Base-by-base conservation (phyloP, 2,888 invertebrate genomes). In the Rotaria sp. region DNA sequence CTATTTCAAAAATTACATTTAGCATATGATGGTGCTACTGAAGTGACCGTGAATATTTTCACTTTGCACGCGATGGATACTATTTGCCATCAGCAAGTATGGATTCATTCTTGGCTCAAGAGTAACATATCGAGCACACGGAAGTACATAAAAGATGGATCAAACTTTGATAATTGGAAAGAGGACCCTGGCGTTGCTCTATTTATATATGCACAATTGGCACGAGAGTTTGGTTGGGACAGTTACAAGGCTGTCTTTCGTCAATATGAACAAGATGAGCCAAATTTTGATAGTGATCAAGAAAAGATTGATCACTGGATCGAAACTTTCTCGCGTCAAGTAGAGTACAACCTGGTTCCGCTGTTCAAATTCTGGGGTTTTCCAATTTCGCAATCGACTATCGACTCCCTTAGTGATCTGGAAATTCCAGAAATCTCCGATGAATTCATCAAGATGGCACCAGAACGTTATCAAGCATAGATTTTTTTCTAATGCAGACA, bases 31-130 rank as follows among this genome's bases (percentile, higher is more conserved):
- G 88, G 88, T 15, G 87, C 88, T 1, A 67, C 30, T 1, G 89
- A 89, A 84, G 88, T 88, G 4, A 88, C 88, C 3, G 87, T 87
- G 80, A 89, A 89, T 84, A 87, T 89, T 30, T 88, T 89, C 86
- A 88, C 88, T 26, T 86, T 89, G 18, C 87, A 88, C 84, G 88
- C 88, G 30, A 88, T 88, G 88, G 85, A 88, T 21, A 26, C 38
- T 18, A 48, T 88, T 26, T 85, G 85, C 52, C 84, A 86, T 26
- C 84, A 75, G 24, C 30, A 86, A 35, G 75, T 87, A 21, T 87
- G 88, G 87, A 88, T 86, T 41, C 88, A 89, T 85, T 59, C 84
- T 2, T 88, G 88, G 88, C 86, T 88, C 21, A 45, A 85, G 13
- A 50, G 55, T 21, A 52, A 87, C 15, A 84, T 85, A n/a, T 11